Percentiles rank a stretch among this genome's conserved stretches.
These are phyloP conservation scores for Ditula angustiorana DNA, from an alignment of 2,888 invertebrate genomes.

Conservation along the genomic window DNA sequence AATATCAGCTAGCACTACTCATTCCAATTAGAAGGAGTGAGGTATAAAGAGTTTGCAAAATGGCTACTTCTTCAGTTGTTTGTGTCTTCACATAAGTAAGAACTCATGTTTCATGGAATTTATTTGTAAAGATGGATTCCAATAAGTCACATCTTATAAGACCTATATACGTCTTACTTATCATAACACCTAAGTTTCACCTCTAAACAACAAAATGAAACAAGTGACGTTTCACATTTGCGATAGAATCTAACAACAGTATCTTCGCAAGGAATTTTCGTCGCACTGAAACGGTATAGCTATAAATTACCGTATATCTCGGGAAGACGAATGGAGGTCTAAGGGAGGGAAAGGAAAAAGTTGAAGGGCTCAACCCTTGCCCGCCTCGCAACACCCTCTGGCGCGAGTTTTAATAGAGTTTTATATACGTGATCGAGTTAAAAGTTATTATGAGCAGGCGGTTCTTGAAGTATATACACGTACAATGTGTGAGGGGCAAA, in stretches of 20 bases:
- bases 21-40: too few species aligned
- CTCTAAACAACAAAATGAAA: too few species aligned
- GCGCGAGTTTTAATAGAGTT: slow-evolving; percentile 67
- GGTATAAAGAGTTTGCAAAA: too few species aligned
- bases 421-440: slow-evolving; percentile 52
- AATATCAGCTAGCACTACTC: too few species aligned
- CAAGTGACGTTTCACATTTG: not conserved
- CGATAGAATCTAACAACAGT: slow-evolving; percentile 64
- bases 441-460: slow-evolving; percentile 9
- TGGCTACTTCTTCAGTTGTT: too few species aligned
- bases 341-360: slow-evolving; percentile 66
- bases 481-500: too few species aligned
- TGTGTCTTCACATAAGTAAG: too few species aligned
- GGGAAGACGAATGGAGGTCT: slow-evolving; percentile 76
- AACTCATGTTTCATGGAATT: too few species aligned
- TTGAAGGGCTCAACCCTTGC: slow-evolving; percentile 78
- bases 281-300: slow-evolving; percentile 74
- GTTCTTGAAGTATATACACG: not conserved
- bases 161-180: too few species aligned
- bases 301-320: slow-evolving; percentile 79
- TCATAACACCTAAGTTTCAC: too few species aligned
- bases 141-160: too few species aligned
- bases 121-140: too few species aligned
- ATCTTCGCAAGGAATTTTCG: slow-evolving; percentile 65
- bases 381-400: slow-evolving; percentile 62